Base-by-base conservation (phyloP, 2,797 vertebrate genomes). In the Crypturellus tataupa region DNA sequence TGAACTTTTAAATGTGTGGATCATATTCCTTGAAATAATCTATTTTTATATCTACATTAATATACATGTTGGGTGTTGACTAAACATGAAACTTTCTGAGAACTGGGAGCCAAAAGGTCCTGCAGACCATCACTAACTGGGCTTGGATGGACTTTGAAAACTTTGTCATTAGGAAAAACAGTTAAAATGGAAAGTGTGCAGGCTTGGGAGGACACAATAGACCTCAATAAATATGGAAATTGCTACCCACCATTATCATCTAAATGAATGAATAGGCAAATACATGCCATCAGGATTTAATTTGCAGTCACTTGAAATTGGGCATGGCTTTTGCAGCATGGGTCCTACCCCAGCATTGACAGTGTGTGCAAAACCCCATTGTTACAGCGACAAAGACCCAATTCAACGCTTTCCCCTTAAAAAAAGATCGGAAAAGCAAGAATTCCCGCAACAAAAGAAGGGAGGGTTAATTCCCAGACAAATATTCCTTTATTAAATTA, bases 241-340 rank as follows among this genome's bases (percentile, higher is more conserved):
- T 84, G 29, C 59, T 87, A 56, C 17, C 78, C 35, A 29, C 40
- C 8, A 1, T 51, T 27, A 62, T 67, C 69, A 73, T 25, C 35
- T 39, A 78, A 47, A 24, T 84, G 10, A 12, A 59, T 56, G 27
- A 56, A 85, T 87, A 42, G 62, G 51, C 5, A 78, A 42, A 35
- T 46, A 53, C 76, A 82, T 18, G 40, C 33, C 82, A 42, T 42
- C 62, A 9, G 51, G 60, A 31, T 27, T 86, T 83, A 27, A 78
- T 70, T 80, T 83, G 11, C 20, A 84, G 67, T 33, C 58, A 71
- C 14, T 71, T 83, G 23, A 76, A 88, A n/a, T 53, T 62, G 25
- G 15, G 87, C n/a, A 20, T 68, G 53, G 4, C 2, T 35, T 20
- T 25, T 1, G 1, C 49, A 67, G 40, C 0, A 1, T 14, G 12